Percentiles rank a stretch among this genome's conserved stretches.
Conservation (phyloP, 1,140 invertebrate genomes). For the Harpegnathos saltator region DNA sequence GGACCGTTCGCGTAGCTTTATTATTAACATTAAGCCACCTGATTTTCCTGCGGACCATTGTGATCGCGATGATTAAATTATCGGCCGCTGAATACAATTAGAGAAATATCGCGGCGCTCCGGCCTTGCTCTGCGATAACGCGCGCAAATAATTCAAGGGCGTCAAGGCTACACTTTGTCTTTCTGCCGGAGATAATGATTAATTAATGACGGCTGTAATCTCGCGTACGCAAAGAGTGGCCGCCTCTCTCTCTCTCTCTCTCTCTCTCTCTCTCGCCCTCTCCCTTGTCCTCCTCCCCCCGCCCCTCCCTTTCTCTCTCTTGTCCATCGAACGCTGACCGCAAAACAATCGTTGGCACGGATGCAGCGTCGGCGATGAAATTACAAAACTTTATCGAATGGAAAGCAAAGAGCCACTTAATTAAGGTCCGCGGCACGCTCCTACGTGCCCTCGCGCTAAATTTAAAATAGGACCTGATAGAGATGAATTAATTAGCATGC, state of each 20-base stretch:
- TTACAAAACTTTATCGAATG: constrained; percentile 50
- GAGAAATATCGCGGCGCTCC: constrained; percentile 1
- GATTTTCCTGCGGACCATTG: not conserved
- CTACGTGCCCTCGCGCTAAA: constrained; percentile 34
- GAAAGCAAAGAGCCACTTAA: constrained; percentile 48
- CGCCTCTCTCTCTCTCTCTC: too few relatives aligned
- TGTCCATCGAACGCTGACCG: not conserved
- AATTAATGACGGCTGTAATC: constrained; percentile 16
- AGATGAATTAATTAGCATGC: constrained; percentile 57
- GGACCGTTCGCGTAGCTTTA: too few relatives aligned
- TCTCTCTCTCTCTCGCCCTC: too few relatives aligned
- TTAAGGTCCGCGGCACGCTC: constrained; percentile 31
- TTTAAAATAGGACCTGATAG: constrained; percentile 46
- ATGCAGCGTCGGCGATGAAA: constrained; percentile 24
- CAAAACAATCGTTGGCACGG: constrained; percentile 41
- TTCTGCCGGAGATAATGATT: not conserved
- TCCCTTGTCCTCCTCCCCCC: too few relatives aligned
- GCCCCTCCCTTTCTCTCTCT: too few relatives aligned
- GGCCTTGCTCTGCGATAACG: not conserved
- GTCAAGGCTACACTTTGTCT: not conserved
- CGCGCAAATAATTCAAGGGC: not conserved
- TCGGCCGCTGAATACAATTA: not conserved
- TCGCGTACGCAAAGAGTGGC: not conserved
- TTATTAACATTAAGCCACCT: not conserved
- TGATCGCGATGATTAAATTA: not conserved